These are phyloP conservation scores for Bungarus multicinctus DNA, from an alignment of 2,113 vertebrate species.

Conservation along the genomic window DNA sequence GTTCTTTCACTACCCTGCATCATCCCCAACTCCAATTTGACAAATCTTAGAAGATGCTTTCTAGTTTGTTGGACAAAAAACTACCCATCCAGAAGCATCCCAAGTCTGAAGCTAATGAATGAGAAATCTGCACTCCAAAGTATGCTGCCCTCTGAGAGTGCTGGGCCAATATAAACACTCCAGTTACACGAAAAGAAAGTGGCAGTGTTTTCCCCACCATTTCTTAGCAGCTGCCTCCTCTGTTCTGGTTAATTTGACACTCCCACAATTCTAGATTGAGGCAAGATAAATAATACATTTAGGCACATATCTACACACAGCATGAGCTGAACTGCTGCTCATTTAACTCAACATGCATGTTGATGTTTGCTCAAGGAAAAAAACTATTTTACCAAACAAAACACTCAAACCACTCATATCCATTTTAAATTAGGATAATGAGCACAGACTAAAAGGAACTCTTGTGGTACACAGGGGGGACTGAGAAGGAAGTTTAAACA, in stretches of 20 bases:
- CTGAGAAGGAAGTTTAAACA: not conserved
- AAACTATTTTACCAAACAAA: not conserved
- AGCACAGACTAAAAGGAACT: not conserved
- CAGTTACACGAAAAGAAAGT: not conserved
- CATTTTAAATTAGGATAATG: slow-evolving; percentile 5
- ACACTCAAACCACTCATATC: not conserved
- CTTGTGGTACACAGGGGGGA: not conserved
- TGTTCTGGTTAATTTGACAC: not conserved
- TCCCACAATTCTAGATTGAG: not conserved
- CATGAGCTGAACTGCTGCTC: not conserved
- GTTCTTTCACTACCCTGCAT: no score
- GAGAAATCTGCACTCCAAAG: not conserved
- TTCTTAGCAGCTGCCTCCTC: not conserved
- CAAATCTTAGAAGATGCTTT: not conserved
- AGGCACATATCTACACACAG: not conserved
- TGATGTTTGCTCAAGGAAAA: not conserved
- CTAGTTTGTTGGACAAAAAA: not conserved
- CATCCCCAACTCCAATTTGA: not conserved
- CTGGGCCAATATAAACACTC: not conserved
- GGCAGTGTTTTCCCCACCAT: not conserved
- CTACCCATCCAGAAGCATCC: not conserved
- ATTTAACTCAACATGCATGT: not conserved
- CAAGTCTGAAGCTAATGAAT: not conserved
- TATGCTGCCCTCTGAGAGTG: not conserved
- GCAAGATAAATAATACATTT: not conserved